A percentile compares a stretch with the other conserved stretches of the same genome.
phyloP scores from a whole-genome alignment of 2,888 invertebrate genomes.

The Morpho achilles region DNA sequence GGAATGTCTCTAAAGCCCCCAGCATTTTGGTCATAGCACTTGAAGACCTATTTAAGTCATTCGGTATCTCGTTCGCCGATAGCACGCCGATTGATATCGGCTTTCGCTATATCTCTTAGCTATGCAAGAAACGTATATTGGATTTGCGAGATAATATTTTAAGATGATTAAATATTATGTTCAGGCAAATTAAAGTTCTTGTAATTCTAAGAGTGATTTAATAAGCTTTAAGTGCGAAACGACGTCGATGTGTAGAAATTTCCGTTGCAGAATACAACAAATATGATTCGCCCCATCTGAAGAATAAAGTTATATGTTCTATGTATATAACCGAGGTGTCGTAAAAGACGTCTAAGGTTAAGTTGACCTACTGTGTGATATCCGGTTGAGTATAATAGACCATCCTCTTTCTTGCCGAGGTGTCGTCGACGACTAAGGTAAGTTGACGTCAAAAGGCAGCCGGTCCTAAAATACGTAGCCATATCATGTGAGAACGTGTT shows the following conservation, averaged over 20 bases:
- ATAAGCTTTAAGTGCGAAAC: neutral
- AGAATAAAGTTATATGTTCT: too few relatives aligned
- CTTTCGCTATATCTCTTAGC: constrained; percentile 21
- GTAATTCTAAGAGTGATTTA: neutral
- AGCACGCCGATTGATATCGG: constrained; percentile 25
- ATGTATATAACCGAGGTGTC: too few relatives aligned
- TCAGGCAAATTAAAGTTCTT: neutral
- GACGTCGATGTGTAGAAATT: neutral
- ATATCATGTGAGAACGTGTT: too few relatives aligned
- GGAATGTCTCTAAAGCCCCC: neutral
- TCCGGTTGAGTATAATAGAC: too few relatives aligned
- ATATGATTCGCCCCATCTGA: too few relatives aligned
- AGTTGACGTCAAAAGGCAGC: too few relatives aligned
- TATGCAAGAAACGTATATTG: constrained; percentile 11
- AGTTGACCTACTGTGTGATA: too few relatives aligned
- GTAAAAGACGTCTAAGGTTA: too few relatives aligned
- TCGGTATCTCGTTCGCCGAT: constrained; percentile 21
- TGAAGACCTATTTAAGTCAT: constrained; percentile 29
- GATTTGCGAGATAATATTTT: constrained; percentile 1
- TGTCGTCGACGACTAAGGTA: too few relatives aligned
- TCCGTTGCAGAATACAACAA: too few relatives aligned
- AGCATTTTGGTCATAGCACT: neutral
- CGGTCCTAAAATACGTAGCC: too few relatives aligned
- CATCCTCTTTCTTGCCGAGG: too few relatives aligned
- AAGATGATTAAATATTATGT: constrained; percentile 3